phyloP scores from a whole-genome alignment of 2,797 vertebrate genomes.

The Amniataba percoides region DNA sequence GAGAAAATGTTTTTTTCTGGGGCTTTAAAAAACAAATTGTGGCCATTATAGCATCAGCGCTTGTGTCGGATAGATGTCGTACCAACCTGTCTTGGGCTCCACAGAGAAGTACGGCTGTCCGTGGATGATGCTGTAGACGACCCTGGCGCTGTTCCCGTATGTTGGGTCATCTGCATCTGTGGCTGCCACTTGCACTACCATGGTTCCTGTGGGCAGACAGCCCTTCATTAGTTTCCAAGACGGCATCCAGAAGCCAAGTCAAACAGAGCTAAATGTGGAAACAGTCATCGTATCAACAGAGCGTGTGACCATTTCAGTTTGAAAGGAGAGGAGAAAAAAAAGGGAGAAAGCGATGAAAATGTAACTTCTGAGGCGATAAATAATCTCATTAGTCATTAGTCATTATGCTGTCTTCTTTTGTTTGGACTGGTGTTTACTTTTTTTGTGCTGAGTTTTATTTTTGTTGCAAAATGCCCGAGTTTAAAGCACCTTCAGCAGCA shows the following conservation, averaged over 20 bases:
- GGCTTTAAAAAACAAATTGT: not conserved
- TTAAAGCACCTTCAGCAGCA: constrained; percentile 32
- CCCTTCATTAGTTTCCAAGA: constrained; percentile 77
- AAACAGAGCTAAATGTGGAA: constrained; percentile 73
- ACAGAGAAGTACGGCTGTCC: constrained; percentile 98
- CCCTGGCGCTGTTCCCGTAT: constrained; percentile 95
- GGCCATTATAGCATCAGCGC: not conserved
- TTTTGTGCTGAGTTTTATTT: constrained; percentile 28
- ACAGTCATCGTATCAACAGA: constrained; percentile 53
- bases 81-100: constrained; percentile 95
- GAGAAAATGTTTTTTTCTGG: not conserved
- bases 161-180: constrained; percentile 97
- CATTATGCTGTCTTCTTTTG: constrained; percentile 31
- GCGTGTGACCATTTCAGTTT: constrained; percentile 62
- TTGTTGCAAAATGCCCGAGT: constrained; percentile 19
- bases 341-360: constrained; percentile 33
- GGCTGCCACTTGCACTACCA: constrained; percentile 96
- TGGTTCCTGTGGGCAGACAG: constrained; percentile 88
- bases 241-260: constrained; percentile 57
- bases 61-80: not conserved
- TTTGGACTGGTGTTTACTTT: constrained; percentile 35
- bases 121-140: constrained; percentile 96
- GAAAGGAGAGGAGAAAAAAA: constrained; percentile 28
- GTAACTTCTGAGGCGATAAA: constrained; percentile 50
- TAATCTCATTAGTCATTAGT: constrained; percentile 61